Evolutionary conservation across 2,888 invertebrate genomes (phyloP), one percentile per base, ranked within the genome.

Genomic region (Eretmocerus hayati): DNA sequence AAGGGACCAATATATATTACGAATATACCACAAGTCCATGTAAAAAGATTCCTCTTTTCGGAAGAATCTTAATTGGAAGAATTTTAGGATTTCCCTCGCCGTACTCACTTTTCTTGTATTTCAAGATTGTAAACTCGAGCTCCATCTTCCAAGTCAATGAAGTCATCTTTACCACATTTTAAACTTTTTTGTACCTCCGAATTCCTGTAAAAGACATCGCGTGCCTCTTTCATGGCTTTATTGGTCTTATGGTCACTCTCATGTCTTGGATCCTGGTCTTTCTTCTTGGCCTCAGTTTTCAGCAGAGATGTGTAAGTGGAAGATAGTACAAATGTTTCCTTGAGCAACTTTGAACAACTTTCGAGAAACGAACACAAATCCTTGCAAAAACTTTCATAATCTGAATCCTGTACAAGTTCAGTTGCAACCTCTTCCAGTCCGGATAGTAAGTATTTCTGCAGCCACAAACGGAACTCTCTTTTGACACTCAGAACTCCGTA

Each of bases 401-500:
- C n/a, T 3, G 23, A 26, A 16, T 53, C 53, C 1, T 5, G 22
- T 2, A 48, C 22, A 2, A 53, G 50, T 13, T 53, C 50, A 3
- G 9, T 26, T 2, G 45, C 42, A 1, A 48, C 48, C 16, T 47
- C 45, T 11, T 53, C 53, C 13, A 53, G n/a, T 2, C 53, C 53
- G 4, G 42, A 33, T 0, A 53, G 37, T 2, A 53, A 42, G 4
- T 53, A 50, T 19, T 53, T 50, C 20, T 53, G 53, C n/a, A 53
- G 43, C 53, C 53, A 53, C 1, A 53, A 30, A 3, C 53, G 48
- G 11, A 53, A 53, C 21, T 53, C 53, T 0, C 50, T 31, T 9
- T 53, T 53, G 11, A 53, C 53, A 32, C 33, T 53, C n/a, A 42
- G 48, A 9, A 53, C 53, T 3, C 53, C 53, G 37, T 53, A 53